These are phyloP conservation scores for Thinocorus orbignyianus DNA, from an alignment of 2,113 vertebrate genomes.

Conservation along the genomic window DNA sequence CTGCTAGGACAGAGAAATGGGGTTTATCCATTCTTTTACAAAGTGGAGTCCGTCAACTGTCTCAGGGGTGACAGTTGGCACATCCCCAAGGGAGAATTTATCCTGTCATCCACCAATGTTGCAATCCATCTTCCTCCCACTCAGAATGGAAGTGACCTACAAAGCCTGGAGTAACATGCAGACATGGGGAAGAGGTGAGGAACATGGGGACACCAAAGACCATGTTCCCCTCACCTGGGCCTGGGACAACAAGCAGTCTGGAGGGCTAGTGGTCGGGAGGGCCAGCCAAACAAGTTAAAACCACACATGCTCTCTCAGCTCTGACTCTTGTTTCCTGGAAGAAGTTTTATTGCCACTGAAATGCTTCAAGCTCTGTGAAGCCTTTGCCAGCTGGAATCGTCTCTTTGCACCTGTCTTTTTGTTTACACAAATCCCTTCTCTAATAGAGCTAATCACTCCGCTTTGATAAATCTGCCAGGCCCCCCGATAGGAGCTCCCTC, in stretches of 20 bases:
- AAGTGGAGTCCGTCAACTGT: not conserved
- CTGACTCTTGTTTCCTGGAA: constrained; percentile 64
- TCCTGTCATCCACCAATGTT: rapidly evolving
- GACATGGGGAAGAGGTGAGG: not conserved
- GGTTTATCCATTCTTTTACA: not conserved
- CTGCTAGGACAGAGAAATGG: not conserved
- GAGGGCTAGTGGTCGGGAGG: not conserved
- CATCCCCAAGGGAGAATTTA: not conserved
- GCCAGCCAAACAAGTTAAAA: not conserved
- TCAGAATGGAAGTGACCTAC: not conserved
- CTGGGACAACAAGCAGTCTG: not conserved
- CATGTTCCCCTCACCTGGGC: not conserved
- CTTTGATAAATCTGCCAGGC: constrained; percentile 86
- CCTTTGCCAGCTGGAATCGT: constrained; percentile 76
- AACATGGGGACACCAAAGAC: not conserved
- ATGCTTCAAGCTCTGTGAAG: constrained; percentile 68
- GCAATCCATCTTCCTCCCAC: not conserved
- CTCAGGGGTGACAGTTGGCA: not conserved
- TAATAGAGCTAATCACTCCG: constrained; percentile 83
- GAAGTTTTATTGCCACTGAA: constrained; percentile 78
- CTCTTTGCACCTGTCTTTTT: constrained; percentile 85
- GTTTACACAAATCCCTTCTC: constrained; percentile 90
- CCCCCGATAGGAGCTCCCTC: constrained; percentile 73
- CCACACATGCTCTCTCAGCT: not conserved
- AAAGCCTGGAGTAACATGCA: not conserved